Conservation (phyloP, 1,140 invertebrate genomes). For the Cyphomyrmex costatus region DNA sequence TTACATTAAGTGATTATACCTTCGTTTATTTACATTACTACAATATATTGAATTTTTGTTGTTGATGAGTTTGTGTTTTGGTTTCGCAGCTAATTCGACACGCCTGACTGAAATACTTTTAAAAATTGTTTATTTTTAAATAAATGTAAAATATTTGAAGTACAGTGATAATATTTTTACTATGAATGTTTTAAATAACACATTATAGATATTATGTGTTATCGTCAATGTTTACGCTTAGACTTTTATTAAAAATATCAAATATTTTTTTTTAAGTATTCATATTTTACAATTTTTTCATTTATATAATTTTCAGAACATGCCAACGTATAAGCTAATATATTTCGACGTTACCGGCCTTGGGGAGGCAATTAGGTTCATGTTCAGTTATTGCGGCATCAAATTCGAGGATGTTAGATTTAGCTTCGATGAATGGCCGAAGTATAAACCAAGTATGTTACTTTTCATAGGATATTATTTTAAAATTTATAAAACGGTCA, state of each 20-base stretch:
- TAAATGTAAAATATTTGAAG: neutral
- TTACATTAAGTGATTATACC: too few species aligned
- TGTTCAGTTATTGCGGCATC: conserved; percentile 87
- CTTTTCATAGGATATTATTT: neutral
- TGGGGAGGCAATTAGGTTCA: conserved; percentile 88
- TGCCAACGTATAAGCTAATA: conserved; percentile 85
- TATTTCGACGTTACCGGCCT: conserved; percentile 89
- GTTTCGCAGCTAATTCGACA: too few species aligned
- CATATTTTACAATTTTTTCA: neutral
- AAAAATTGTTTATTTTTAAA: neutral
- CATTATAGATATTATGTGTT: neutral
- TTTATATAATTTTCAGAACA: conserved; percentile 58
- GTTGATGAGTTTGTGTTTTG: too few species aligned
- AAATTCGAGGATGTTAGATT: conserved; percentile 88
- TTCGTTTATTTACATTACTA: too few species aligned
- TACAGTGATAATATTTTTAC: neutral
- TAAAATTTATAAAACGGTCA: neutral
- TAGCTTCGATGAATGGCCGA: conserved; percentile 82
- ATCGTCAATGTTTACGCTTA: neutral
- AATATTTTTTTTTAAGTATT: neutral
- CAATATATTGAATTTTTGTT: too few species aligned
- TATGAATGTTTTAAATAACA: neutral
- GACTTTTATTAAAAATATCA: neutral
- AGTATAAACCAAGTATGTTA: conserved; percentile 81
- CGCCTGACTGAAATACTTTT: neutral